Evolutionary conservation across 1,140 invertebrate genomes (phyloP).

Genomic region (Euwallacea fornicatus): DNA sequence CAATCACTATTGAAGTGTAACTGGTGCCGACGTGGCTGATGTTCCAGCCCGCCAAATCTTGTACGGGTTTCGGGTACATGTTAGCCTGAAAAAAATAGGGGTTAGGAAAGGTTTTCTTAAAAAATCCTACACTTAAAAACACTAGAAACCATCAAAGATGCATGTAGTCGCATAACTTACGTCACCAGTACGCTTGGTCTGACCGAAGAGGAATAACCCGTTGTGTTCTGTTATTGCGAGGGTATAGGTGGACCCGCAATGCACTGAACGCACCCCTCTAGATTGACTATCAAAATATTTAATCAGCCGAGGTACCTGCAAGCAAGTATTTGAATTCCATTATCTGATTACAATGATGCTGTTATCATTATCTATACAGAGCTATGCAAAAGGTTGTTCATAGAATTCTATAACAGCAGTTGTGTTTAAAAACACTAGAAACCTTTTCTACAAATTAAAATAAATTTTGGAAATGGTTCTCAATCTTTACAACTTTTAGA

Average conservation of each 20-base stretch:
- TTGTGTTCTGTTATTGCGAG: slow-evolving; percentile 80
- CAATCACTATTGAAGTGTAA: slow-evolving; percentile 80
- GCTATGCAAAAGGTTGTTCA: too few relatives aligned
- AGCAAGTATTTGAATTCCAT: too few relatives aligned
- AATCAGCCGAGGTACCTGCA: slow-evolving; percentile 79
- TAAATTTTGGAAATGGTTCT: too few relatives aligned
- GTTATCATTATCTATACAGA: too few relatives aligned
- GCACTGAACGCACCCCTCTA: slow-evolving; percentile 76
- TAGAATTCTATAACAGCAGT: too few relatives aligned
- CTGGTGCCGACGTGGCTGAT: slow-evolving; percentile 80
- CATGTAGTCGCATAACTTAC: slow-evolving; percentile 10
- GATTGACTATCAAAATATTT: slow-evolving; percentile 85
- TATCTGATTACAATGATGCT: too few relatives aligned
- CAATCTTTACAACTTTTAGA: too few relatives aligned
- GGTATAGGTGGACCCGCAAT: slow-evolving; percentile 85
- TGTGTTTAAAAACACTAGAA: too few relatives aligned
- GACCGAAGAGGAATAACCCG: slow-evolving; percentile 81
- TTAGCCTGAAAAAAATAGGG: slow-evolving; percentile 62
- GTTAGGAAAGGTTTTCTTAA: background rate
- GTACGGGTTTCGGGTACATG: slow-evolving; percentile 95
- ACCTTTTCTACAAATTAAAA: too few relatives aligned
- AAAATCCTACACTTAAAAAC: background rate
- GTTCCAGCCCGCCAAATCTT: slow-evolving; percentile 89
- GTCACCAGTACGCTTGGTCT: slow-evolving; percentile 88
- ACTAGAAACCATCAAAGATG: background rate